These are phyloP conservation scores for Pseudopodoces humilis DNA, from an alignment of 2,113 vertebrate genomes.

Conservation along the genomic window DNA sequence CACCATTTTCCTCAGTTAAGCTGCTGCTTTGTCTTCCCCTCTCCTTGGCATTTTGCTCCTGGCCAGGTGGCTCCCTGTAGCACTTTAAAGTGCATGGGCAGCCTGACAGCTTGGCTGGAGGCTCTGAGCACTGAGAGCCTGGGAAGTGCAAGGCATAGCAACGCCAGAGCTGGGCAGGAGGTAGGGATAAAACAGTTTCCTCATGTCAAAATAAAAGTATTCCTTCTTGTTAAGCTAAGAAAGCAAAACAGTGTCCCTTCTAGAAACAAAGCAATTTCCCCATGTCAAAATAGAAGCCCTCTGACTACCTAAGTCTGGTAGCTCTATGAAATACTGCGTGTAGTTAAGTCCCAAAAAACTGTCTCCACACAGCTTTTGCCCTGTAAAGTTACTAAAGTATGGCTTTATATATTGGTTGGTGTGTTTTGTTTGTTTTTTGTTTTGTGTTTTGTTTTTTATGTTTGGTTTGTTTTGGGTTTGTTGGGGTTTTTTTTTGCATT, in stretches of 20 bases:
- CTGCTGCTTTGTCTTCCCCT: not conserved
- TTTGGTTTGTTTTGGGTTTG: too few species aligned
- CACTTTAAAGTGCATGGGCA: not conserved
- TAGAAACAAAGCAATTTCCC: not conserved
- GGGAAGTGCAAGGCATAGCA: not conserved
- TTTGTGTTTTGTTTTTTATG: too few species aligned
- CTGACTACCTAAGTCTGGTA: not conserved
- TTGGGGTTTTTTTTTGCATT: not conserved
- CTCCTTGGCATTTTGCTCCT: not conserved
- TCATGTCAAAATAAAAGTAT: not conserved
- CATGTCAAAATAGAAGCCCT: not conserved
- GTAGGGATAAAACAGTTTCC: not conserved
- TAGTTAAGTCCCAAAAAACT: not conserved
- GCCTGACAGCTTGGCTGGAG: not conserved
- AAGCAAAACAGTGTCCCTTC: not conserved
- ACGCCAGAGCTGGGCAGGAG: not conserved
- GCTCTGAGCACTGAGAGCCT: not conserved
- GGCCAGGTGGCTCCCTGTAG: not conserved
- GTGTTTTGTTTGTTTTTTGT: rapidly evolving
- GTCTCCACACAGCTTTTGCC: not conserved
- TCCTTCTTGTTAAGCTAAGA: not conserved
- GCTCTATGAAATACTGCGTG: not conserved
- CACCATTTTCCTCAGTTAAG: not conserved
- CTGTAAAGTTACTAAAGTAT: not conserved
- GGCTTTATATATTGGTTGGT: not conserved